Evolutionary conservation across 1,140 invertebrate genomes (phyloP).

Genomic region (Hyles vespertilio): DNA sequence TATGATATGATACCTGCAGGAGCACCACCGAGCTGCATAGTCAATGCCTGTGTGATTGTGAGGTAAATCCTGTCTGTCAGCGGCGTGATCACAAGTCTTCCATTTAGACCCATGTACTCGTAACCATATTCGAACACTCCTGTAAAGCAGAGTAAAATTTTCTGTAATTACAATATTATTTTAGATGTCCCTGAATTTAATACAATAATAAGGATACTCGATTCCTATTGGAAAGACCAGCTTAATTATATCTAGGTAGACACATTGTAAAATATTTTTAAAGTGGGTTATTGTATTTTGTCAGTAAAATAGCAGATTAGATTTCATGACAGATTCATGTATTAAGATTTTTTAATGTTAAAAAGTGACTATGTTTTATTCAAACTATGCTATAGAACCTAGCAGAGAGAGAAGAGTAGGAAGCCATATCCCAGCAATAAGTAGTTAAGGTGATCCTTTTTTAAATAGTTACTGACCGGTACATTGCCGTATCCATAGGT

Average conservation of each 20-base stretch:
- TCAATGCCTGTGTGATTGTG: constrained; percentile 92
- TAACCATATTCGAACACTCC: constrained; percentile 92
- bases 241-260: too few relatives aligned
- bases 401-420: too few relatives aligned
- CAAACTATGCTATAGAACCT: too few relatives aligned
- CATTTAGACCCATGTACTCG: constrained; percentile 96
- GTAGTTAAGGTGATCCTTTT: too few relatives aligned
- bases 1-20: constrained; percentile 79
- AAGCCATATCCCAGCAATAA: too few relatives aligned
- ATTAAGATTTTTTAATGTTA: too few relatives aligned
- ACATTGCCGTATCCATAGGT: constrained; percentile 89
- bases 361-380: too few relatives aligned
- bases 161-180: too few relatives aligned
- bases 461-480: constrained; percentile 76
- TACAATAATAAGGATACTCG: too few relatives aligned
- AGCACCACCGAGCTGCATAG: constrained; percentile 92
- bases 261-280: not conserved
- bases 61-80: constrained; percentile 94
- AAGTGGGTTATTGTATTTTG: not conserved
- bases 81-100: constrained; percentile 92
- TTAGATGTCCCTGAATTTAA: too few relatives aligned
- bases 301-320: not conserved
- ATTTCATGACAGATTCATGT: too few relatives aligned
- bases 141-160: constrained; percentile 26
- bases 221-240: too few relatives aligned